phyloP scores from a whole-genome alignment of 1,140 invertebrate genomes.

The Octopus sinensis region DNA sequence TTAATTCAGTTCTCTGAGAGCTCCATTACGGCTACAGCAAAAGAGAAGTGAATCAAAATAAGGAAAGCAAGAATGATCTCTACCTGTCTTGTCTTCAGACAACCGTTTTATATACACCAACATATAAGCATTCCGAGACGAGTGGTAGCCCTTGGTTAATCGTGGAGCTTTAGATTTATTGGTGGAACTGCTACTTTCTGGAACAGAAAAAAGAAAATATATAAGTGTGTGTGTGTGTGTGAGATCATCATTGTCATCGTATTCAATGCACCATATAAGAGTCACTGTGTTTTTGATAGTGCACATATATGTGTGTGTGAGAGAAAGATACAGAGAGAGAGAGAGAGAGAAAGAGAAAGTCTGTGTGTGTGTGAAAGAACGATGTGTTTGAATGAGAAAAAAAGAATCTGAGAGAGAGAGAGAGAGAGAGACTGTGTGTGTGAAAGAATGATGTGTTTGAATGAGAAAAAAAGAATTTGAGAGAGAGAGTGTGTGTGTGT shows the following conservation, averaged over 20 bases:
- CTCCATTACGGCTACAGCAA: neutral
- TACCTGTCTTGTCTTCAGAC: neutral
- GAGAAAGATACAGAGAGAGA: neutral
- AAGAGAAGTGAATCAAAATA: neutral
- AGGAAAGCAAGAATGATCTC: neutral
- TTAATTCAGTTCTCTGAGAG: too few species aligned
- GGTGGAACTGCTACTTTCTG: slow-evolving; percentile 23
- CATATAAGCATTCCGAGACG: slow-evolving; percentile 67
- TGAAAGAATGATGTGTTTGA: too few species aligned
- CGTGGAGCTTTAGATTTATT: slow-evolving; percentile 38
- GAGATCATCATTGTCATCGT: neutral
- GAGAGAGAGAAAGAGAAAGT: too few species aligned
- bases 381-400: too few species aligned
- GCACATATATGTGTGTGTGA: neutral
- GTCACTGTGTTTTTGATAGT: neutral
- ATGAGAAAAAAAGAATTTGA: too few species aligned
- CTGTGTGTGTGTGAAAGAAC: too few species aligned
- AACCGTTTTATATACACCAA: slow-evolving; percentile 61
- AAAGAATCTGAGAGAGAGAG: too few species aligned
- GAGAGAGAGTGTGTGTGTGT: too few species aligned
- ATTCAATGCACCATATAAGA: neutral
- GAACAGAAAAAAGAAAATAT: neutral
- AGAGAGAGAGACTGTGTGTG: too few species aligned
- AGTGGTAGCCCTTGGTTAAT: slow-evolving; percentile 54
- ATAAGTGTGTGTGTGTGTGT: neutral